These are phyloP conservation scores for Onychomys leucogaster DNA, from an alignment of 2,797 vertebrate genomes.

Conservation along the genomic window DNA sequence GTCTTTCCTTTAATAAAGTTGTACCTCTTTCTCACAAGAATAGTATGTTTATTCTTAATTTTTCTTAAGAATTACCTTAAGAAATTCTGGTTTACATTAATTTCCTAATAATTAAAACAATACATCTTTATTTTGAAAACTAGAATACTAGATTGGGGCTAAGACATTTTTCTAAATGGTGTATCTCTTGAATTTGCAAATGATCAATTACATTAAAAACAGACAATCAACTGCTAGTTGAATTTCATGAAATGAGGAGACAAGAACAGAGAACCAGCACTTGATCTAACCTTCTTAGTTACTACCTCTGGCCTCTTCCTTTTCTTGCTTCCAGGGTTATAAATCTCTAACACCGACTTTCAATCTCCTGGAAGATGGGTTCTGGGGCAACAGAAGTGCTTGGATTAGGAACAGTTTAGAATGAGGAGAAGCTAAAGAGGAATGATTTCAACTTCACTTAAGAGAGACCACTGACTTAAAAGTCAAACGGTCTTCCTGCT, in stretches of 20 bases:
- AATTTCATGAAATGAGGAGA: neutral
- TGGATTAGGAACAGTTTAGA: neutral
- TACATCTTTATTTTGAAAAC: constrained; percentile 17
- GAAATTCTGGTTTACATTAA: neutral
- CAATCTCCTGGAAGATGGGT: neutral
- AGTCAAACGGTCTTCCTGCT: neutral
- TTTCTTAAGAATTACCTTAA: neutral
- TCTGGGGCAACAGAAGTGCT: neutral
- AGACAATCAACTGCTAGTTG: neutral
- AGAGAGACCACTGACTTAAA: neutral
- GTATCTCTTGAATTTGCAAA: neutral
- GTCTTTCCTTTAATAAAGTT: neutral
- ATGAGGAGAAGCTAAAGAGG: neutral
- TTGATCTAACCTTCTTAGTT: neutral
- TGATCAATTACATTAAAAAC: neutral
- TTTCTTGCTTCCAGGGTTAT: neutral
- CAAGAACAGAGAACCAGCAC: neutral
- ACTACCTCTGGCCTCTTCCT: neutral
- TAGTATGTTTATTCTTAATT: neutral
- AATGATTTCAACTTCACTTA: neutral
- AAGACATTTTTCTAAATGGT: neutral
- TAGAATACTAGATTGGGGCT: neutral
- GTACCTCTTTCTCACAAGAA: neutral
- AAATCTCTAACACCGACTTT: neutral
- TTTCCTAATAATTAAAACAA: neutral